phyloP scores from a whole-genome alignment of 2,888 invertebrate species.

The Anarsia innoxiella region DNA sequence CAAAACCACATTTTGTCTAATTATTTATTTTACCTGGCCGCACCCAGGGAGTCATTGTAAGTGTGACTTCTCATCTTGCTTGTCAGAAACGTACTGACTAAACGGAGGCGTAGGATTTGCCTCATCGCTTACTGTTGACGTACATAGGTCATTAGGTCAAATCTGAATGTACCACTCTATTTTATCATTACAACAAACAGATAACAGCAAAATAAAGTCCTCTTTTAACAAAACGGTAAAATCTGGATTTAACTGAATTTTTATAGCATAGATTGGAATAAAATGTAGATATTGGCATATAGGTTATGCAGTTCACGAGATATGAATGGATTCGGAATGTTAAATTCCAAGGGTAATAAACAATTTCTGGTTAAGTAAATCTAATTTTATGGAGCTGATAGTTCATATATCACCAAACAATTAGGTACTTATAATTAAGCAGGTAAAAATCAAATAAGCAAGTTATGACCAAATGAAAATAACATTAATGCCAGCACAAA shows the following conservation, averaged over 20 bases:
- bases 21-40: slow-evolving; percentile 59
- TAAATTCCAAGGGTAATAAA: neutral
- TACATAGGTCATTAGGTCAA: slow-evolving; percentile 64
- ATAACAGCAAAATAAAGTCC: slow-evolving; percentile 2
- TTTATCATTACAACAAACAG: too few species aligned
- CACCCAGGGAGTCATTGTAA: slow-evolving; percentile 62
- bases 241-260: slow-evolving; percentile 25
- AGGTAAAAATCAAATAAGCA: too few species aligned
- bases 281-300: slow-evolving; percentile 15
- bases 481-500: too few species aligned
- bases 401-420: too few species aligned
- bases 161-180: too few species aligned
- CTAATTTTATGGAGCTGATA: too few species aligned
- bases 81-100: slow-evolving; percentile 64
- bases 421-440: too few species aligned
- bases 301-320: slow-evolving; percentile 33
- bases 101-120: slow-evolving; percentile 57
- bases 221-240: slow-evolving; percentile 4
- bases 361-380: too few species aligned
- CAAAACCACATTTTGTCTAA: slow-evolving; percentile 13
- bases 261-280: slow-evolving; percentile 18
- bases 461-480: too few species aligned
- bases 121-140: slow-evolving; percentile 72
- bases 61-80: slow-evolving; percentile 71
- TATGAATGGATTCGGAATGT: slow-evolving; percentile 19